Conservation (phyloP, 2,113 vertebrate genomes). For the Oriolus oriolus region DNA sequence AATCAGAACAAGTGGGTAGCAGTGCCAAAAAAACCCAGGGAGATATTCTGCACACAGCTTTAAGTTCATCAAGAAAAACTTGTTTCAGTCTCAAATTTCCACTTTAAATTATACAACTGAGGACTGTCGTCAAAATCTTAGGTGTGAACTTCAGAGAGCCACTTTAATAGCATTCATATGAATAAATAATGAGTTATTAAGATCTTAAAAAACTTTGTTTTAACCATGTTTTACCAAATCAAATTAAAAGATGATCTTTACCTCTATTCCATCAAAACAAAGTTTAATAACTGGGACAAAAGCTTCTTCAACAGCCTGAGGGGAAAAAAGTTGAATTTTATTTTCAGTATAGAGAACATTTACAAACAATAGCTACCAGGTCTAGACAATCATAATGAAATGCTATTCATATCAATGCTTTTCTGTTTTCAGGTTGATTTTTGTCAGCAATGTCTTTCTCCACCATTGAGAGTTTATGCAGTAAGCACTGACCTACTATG, state of each 20-base stretch:
- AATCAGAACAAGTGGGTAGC: not conserved
- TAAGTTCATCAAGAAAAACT: not conserved
- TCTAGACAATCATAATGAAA: not conserved
- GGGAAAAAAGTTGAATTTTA: not conserved
- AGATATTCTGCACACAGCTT: not conserved
- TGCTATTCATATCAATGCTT: not conserved
- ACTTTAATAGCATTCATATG: not conserved
- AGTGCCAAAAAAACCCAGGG: not conserved
- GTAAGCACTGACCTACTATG: not conserved
- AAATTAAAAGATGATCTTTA: slow-evolving; percentile 43
- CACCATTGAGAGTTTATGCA: not conserved
- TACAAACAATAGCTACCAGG: not conserved
- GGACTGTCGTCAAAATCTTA: not conserved
- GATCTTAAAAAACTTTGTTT: not conserved
- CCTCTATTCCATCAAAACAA: slow-evolving; percentile 89
- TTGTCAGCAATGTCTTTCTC: not conserved
- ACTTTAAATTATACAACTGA: not conserved
- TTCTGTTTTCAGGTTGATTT: not conserved
- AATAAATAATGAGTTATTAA: not conserved
- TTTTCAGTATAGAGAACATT: not conserved
- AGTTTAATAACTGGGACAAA: slow-evolving; percentile 92
- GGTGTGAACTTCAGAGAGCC: not conserved
- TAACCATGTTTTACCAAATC: not conserved
- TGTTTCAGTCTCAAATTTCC: not conserved
- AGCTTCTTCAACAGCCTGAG: slow-evolving; percentile 85